A percentile compares a stretch with the other conserved stretches of the same genome.
Conservation (phyloP, 2,797 vertebrate species). For the Taenioides sp. region DNA sequence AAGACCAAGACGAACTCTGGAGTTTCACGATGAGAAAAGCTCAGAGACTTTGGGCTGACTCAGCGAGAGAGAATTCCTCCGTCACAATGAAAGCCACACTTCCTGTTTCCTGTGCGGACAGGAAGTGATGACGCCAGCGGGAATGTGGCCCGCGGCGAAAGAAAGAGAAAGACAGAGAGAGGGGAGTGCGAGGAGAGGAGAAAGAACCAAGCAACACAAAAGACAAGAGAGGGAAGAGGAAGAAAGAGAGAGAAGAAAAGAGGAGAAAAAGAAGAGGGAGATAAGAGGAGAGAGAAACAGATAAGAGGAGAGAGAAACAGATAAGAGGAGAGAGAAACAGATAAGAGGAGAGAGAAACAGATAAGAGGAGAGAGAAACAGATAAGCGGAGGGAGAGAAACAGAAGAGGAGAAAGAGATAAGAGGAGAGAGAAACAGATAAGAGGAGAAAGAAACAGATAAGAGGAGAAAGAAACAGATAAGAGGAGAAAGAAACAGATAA, state of each 20-base stretch:
- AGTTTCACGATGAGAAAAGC: too few relatives aligned
- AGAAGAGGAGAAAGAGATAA: too few relatives aligned
- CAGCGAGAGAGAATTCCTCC: not conserved
- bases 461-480: not conserved
- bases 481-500: not conserved
- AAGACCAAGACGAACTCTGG: too few relatives aligned
- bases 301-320: not conserved
- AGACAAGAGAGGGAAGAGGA: too few relatives aligned
- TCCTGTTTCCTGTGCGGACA: constrained; percentile 58
- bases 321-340: too few relatives aligned
- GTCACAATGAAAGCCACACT: constrained; percentile 24
- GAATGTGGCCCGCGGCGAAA: constrained; percentile 35
- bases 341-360: accelerated
- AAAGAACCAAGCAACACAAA: too few relatives aligned
- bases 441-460: too few relatives aligned
- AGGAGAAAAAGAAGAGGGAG: too few relatives aligned
- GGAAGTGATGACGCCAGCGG: constrained; percentile 45
- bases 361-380: too few relatives aligned
- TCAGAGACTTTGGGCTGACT: too few relatives aligned
- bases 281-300: not conserved
- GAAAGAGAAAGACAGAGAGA: not conserved
- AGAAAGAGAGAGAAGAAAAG: not conserved
- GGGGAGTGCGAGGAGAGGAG: too few relatives aligned
- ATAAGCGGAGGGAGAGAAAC: too few relatives aligned
- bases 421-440: not conserved